Base-by-base conservation (phyloP, 2,113 vertebrate species). In the Salvelinus namaycush region DNA sequence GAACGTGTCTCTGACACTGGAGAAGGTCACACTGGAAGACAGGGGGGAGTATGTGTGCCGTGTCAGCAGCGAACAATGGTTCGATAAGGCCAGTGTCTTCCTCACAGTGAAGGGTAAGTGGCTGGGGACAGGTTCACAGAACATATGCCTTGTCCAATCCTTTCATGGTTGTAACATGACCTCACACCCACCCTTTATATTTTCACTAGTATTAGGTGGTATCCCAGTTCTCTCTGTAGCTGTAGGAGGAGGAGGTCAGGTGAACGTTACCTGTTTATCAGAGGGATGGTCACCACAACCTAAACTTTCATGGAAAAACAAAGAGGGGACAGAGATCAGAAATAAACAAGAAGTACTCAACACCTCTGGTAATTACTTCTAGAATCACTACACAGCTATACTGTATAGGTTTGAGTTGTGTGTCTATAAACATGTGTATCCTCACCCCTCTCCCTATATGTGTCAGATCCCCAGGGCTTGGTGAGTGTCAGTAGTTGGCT, bases 271-370 rank as follows among this genome's bases (percentile, higher is more conserved):
- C 59, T 60, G 59, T 60, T 20, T 2, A 8, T 74, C 72, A 31
- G 72, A 74, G 12, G 72, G 72, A 0, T 74, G 72, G 72, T 62
- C 54, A 31, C 57, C 72, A 18, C 27, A 72, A 18, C 69, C 69
- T 39, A 72, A 3, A 24, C 70, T 72, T 24, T 73, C 7, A 48
- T 78, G 76, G 76, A 78, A 29, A 73, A 26, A 77, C 76, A 49
- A 27, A 29, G 12, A 39, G 2, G 59, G 59, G 8, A 9, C 59
- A 60, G 18, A 60, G 59, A 60, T 60, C 16, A n/a, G 18, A 20
- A 6, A 7, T 60, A n/a, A 0, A 22, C 12, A 2, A 60, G 20
- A 9, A 22, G 59, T 60, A 0, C n/a, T n/a, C 5, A 22, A 20
- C 4, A 60, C 59, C 1, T 4, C 59, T 7, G 59, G 59, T 60